Base-by-base conservation (phyloP, 1,140 invertebrate species). In the Campoletis sonorensis region DNA sequence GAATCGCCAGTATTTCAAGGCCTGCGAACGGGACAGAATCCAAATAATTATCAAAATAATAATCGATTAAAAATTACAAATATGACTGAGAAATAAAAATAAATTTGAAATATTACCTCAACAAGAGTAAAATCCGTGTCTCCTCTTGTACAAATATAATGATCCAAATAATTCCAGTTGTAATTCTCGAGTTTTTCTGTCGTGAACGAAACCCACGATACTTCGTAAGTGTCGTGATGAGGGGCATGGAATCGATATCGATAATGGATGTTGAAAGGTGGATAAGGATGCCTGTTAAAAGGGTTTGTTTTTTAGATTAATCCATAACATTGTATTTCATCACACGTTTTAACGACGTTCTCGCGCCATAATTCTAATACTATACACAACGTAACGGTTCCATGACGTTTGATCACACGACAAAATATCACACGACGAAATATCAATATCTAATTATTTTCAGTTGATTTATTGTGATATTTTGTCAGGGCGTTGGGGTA, bases 151-250 rank as follows among this genome's bases (percentile, higher is more conserved):
- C 97, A 98, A 80, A 99, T 98, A 89, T 99, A 99, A 90, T 99
- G 96, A 92, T 99, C 98, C 91, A 99, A 94, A 91, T 98, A 98
- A 92, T 99, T 99, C 98, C 98, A 99, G 91, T 98, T 99, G 87
- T 98, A 99, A 87, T 96, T 98, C 92, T 99, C 98, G 27, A 99
- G 91, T 87, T 98, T 98, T 91, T 99, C 98, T 0, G 97, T 98
- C 15, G 95, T 96, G 90, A 99, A 99, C 54, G 97, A 96, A 0
- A 98, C 97, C 94, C 96, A 97, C 0, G 98, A 99, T n/a, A 98
- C 95, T 90, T 98, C 97, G 89, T 99, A 99, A 0, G 95, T 97
- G 81, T 96, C 95, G 87, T 98, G 97, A 91, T 98, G 96, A 0
- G 98, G 98, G 2, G 97, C 97, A 92, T 98, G 96, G 92, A 99